Evolutionary conservation across 1,140 invertebrate genomes (phyloP).

Genomic region (Trypoxylus dichotomus): DNA sequence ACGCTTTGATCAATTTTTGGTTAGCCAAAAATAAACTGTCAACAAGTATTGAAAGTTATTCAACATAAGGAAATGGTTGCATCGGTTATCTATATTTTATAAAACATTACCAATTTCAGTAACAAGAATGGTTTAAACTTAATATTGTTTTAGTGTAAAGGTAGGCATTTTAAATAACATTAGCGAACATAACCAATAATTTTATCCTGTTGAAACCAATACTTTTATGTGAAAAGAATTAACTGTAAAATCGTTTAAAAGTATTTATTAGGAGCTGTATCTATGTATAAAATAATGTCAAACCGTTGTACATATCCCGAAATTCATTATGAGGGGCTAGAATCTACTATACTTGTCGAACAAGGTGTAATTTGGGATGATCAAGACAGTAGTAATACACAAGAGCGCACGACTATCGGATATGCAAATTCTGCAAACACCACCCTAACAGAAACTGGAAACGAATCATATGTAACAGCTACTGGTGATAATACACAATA

Average conservation of each 20-base stretch:
- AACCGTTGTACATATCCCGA: slow-evolving; percentile 17
- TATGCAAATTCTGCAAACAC: slow-evolving; percentile 17
- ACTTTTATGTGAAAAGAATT: not conserved
- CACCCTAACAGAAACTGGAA: slow-evolving; percentile 39
- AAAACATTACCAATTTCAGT: not conserved
- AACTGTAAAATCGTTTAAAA: not conserved
- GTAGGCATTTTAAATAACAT: not conserved
- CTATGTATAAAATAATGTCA: slow-evolving; percentile 28
- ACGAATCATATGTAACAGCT: slow-evolving; percentile 43
- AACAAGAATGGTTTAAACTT: not conserved
- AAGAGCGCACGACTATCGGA: slow-evolving; percentile 27
- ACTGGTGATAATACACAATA: slow-evolving; percentile 43
- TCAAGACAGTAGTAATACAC: slow-evolving; percentile 11
- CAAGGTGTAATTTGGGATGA: slow-evolving; percentile 31
- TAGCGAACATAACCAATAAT: slow-evolving; percentile 6
- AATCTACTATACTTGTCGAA: slow-evolving; percentile 31
- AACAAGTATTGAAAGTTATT: slow-evolving; percentile 15
- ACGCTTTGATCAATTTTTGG: slow-evolving; percentile 24
- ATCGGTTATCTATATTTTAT: not conserved
- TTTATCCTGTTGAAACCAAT: not conserved
- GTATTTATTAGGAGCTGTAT: slow-evolving; percentile 6
- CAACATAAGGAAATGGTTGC: not conserved
- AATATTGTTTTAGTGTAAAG: not conserved
- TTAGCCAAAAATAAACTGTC: slow-evolving; percentile 24
- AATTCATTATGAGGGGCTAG: slow-evolving; percentile 13